Conservation (phyloP, 2,113 vertebrate species). For the Benitochromis conjunctus region DNA sequence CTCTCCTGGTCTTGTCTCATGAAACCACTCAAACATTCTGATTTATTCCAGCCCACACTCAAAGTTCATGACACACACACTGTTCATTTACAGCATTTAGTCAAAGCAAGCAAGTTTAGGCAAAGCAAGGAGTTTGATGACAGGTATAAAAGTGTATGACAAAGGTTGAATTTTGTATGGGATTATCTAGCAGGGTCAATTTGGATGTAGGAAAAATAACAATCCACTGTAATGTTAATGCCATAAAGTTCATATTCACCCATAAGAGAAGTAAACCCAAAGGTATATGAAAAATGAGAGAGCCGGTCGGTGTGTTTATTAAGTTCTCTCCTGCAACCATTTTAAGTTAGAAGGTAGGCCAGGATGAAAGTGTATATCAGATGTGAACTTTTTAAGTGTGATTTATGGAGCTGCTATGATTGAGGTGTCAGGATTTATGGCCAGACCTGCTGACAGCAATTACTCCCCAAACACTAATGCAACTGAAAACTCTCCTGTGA, state of each 20-base stretch:
- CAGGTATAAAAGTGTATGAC: neutral
- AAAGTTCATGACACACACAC: neutral
- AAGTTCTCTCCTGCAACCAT: conserved; percentile 8
- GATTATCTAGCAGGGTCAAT: neutral
- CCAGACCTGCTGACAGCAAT: conserved; percentile 68
- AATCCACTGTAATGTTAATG: neutral
- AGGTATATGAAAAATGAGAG: conserved; percentile 18
- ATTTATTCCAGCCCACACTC: neutral
- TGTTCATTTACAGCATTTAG: neutral
- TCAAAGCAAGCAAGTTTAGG: neutral
- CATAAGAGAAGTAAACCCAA: neutral
- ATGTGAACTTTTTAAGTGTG: conserved; percentile 66
- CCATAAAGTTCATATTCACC: neutral
- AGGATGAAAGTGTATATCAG: conserved; percentile 44
- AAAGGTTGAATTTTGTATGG: neutral
- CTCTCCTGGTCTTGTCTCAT: neutral
- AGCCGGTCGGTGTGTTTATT: neutral
- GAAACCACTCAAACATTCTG: neutral
- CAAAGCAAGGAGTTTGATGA: neutral
- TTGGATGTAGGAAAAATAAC: neutral
- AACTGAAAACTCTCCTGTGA: conserved; percentile 62
- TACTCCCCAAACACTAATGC: conserved; percentile 68
- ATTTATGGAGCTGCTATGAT: conserved; percentile 69
- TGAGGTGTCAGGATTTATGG: conserved; percentile 70
- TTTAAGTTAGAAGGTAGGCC: neutral